Evolutionary conservation across 2,113 vertebrate species (phyloP).

Genomic region (Thamnophis sirtalis): DNA sequence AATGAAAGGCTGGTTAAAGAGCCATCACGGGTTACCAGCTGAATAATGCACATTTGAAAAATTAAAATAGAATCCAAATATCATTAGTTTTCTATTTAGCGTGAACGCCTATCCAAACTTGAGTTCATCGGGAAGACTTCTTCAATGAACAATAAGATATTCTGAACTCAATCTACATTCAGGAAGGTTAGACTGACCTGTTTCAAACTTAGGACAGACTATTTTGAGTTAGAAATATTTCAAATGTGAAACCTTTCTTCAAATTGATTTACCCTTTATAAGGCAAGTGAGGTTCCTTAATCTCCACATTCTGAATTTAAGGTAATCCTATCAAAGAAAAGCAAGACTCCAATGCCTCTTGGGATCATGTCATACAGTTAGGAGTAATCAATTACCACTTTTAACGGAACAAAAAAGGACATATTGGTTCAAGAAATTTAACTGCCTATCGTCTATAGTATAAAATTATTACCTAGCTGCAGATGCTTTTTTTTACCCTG

Average conservation of each 20-base stretch:
- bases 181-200: neutral
- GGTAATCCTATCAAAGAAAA: neutral
- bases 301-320: neutral
- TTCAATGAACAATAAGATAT: neutral
- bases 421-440: neutral
- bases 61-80: neutral
- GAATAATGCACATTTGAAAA: slow-evolving; percentile 10
- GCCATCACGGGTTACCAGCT: neutral
- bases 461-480: neutral
- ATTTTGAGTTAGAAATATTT: neutral
- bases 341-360: neutral
- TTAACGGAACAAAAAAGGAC: neutral
- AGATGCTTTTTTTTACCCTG: neutral
- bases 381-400: neutral
- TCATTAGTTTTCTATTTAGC: neutral
- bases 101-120: neutral
- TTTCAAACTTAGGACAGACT: neutral
- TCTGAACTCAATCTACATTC: neutral
- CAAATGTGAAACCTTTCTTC: neutral
- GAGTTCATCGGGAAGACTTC: neutral
- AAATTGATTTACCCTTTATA: neutral
- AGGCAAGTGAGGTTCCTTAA: neutral
- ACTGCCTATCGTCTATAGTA: neutral
- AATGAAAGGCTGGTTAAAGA: neutral
- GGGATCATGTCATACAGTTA: neutral